phyloP scores from a whole-genome alignment of 1,140 invertebrate species.

The Ips nitidus region DNA sequence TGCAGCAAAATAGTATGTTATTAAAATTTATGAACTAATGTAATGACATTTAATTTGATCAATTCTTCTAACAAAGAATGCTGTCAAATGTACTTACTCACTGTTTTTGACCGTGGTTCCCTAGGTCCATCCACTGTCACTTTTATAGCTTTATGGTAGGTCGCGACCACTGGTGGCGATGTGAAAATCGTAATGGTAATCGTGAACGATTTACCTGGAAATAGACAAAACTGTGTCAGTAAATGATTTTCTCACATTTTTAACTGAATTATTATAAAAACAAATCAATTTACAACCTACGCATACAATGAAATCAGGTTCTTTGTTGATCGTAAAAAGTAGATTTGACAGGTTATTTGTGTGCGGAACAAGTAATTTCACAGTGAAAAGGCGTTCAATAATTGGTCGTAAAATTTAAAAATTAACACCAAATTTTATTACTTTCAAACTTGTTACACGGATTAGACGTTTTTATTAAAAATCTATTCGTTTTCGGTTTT shows the following conservation, averaged over 20 bases:
- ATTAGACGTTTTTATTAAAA: too few species aligned
- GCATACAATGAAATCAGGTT: too few species aligned
- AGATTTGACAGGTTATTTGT: too few species aligned
- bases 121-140: constrained; percentile 97
- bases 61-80: too few species aligned
- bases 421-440: constrained; percentile 17
- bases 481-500: too few species aligned
- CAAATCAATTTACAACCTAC: too few species aligned
- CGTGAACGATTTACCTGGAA: constrained; percentile 94
- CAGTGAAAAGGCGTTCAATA: background rate
- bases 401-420: constrained; percentile 18
- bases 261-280: background rate
- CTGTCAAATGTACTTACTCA: constrained; percentile 66
- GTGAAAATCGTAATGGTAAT: constrained; percentile 93
- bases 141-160: constrained; percentile 97
- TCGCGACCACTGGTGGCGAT: constrained; percentile 89
- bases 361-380: too few species aligned
- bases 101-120: constrained; percentile 94
- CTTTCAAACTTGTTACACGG: too few species aligned
- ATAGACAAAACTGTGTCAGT: constrained; percentile 45
- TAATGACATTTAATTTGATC: too few species aligned
- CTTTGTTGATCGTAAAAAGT: too few species aligned
- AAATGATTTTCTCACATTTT: background rate
- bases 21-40: too few species aligned
- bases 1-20: too few species aligned